Evolutionary conservation across 2,888 invertebrate species (phyloP).

Genomic region (Agapostemon virescens): DNA sequence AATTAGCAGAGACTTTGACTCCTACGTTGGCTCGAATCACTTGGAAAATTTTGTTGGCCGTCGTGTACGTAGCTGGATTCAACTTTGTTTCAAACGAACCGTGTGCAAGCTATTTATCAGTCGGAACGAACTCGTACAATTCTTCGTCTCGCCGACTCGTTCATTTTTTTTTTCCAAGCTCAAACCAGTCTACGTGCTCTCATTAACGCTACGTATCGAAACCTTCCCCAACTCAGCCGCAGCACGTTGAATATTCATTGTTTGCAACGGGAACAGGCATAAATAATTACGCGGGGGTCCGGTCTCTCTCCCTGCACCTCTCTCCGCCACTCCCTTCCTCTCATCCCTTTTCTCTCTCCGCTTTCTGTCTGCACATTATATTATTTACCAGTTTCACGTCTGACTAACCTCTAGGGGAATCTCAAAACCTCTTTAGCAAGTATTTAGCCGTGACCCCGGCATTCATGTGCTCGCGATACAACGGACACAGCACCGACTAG

Average conservation of each 20-base stretch:
- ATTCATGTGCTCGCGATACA: constrained; percentile 44
- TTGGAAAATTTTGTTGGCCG: constrained; percentile 36
- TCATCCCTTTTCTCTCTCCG: background rate
- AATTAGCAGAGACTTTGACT: background rate
- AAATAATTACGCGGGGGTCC: constrained; percentile 41
- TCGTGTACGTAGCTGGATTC: constrained; percentile 11
- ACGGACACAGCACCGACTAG: constrained; percentile 29
- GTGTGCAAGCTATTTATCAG: constrained; percentile 35
- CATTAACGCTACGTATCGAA: constrained; percentile 46
- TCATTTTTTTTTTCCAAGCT: constrained; percentile 10
- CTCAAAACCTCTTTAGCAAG: constrained; percentile 45
- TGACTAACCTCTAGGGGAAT: constrained; percentile 16
- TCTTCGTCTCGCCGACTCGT: constrained; percentile 29
- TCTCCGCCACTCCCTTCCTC: background rate
- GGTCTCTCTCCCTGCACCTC: background rate
- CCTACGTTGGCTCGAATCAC: background rate
- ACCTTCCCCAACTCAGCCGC: constrained; percentile 30
- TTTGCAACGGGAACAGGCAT: constrained; percentile 26
- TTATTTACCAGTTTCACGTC: constrained; percentile 39
- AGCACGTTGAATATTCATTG: constrained; percentile 47
- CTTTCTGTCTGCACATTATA: background rate
- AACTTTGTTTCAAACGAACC: constrained; percentile 22
- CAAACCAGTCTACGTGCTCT: constrained; percentile 26
- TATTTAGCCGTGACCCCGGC: constrained; percentile 45
- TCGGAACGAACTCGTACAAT: constrained; percentile 14